A percentile compares a stretch with the other conserved stretches of the same genome.
phyloP scores from a whole-genome alignment of 1,140 invertebrate species.

The Pseudomyrmex dendroicus region DNA sequence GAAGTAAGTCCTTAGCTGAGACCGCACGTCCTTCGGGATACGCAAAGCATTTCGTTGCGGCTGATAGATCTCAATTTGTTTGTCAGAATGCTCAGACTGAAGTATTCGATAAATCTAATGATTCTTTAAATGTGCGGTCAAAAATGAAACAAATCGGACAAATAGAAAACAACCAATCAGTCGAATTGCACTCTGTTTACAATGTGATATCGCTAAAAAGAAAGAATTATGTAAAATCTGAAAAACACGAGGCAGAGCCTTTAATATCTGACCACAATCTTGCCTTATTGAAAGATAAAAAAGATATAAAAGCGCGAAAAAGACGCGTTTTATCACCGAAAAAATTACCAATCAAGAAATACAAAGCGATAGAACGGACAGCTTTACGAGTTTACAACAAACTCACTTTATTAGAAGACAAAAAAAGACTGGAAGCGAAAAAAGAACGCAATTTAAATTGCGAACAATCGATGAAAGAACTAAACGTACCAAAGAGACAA shows the following conservation, averaged over 20 bases:
- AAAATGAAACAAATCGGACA: neutral
- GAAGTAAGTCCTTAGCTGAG: slow-evolving; percentile 16
- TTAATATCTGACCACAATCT: neutral
- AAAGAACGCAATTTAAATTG: slow-evolving; percentile 1
- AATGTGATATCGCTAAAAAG: neutral
- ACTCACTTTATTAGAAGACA: slow-evolving; percentile 52
- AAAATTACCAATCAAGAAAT: slow-evolving; percentile 12
- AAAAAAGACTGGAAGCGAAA: slow-evolving; percentile 39
- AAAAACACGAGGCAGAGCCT: neutral
- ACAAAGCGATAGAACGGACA: slow-evolving; percentile 45
- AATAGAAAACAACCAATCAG: neutral
- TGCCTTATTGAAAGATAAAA: neutral
- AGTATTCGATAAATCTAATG: neutral
- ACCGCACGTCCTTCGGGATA: slow-evolving; percentile 23
- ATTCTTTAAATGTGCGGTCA: neutral
- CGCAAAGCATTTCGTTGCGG: neutral
- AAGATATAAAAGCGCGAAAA: neutral
- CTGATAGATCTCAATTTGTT: neutral
- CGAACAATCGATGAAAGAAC: neutral
- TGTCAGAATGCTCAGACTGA: neutral
- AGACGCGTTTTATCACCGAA: neutral
- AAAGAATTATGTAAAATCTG: slow-evolving; percentile 9
- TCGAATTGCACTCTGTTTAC: neutral
- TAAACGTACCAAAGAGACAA: neutral
- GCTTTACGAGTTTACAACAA: slow-evolving; percentile 59